A percentile compares a stretch with the other conserved stretches of the same genome.
Evolutionary conservation across 2,797 vertebrate species (phyloP).

Genomic region (Odontamblyopus rebecca): DNA sequence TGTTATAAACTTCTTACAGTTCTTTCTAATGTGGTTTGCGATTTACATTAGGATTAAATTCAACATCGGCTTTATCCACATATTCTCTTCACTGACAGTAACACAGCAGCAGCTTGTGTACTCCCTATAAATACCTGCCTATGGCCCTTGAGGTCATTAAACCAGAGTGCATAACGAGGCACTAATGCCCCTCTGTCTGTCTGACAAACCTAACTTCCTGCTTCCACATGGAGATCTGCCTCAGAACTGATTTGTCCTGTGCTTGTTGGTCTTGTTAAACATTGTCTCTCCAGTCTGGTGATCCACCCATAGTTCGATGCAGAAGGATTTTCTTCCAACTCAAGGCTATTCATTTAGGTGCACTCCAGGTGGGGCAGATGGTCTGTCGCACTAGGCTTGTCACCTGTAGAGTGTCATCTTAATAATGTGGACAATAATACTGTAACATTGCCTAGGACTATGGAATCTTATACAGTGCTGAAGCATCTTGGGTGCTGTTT

Average conservation of each 20-base stretch:
- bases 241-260: constrained; percentile 41
- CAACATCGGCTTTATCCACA: constrained; percentile 19
- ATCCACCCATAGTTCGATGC: constrained; percentile 28
- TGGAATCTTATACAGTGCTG: constrained; percentile 14
- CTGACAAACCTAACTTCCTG: constrained; percentile 45
- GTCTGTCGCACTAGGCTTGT: constrained; percentile 28
- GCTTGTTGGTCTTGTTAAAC: constrained; percentile 38
- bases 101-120: constrained; percentile 25
- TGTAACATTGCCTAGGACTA: neutral
- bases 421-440: constrained; percentile 42
- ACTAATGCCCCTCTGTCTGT: constrained; percentile 39
- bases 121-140: constrained; percentile 30
- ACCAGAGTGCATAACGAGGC: constrained; percentile 30
- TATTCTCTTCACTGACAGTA: constrained; percentile 19
- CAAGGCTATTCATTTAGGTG: constrained; percentile 32
- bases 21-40: constrained; percentile 12
- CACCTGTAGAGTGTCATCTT: constrained; percentile 37
- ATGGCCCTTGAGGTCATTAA: constrained; percentile 48
- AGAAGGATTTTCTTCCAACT: constrained; percentile 44
- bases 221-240: constrained; percentile 11
- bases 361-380: constrained; percentile 24
- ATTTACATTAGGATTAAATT: constrained; percentile 20
- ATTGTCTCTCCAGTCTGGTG: constrained; percentile 28
- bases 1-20: no score
- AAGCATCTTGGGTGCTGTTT: neutral